Conservation (phyloP, 2,888 invertebrate species). For the Trilocha varians region DNA sequence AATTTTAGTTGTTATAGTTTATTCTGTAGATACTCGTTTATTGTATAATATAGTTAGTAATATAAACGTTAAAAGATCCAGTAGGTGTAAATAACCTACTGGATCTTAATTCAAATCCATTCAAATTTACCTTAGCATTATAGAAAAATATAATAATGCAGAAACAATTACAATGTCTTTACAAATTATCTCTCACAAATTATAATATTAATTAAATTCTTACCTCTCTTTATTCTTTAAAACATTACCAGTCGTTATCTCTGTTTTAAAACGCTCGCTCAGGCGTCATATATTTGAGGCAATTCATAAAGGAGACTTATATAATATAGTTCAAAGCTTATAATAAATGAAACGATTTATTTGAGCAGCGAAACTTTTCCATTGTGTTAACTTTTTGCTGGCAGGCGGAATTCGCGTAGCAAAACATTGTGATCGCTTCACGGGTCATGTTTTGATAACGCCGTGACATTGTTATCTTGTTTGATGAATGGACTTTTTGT, state of each 20-base stretch:
- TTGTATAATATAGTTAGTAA: too few relatives aligned
- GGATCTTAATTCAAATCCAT: too few relatives aligned
- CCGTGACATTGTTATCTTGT: conserved; percentile 65
- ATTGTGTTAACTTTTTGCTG: conserved; percentile 56
- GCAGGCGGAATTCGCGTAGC: conserved; percentile 40
- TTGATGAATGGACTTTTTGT: conserved; percentile 70
- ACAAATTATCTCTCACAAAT: too few relatives aligned
- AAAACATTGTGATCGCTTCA: conserved; percentile 64
- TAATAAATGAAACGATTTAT: conserved; percentile 53
- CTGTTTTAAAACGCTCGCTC: background rate
- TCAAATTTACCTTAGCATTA: too few relatives aligned
- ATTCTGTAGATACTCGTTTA: too few relatives aligned
- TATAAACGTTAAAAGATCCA: too few relatives aligned
- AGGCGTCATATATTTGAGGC: conserved; percentile 14
- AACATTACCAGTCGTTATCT: background rate
- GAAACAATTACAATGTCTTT: too few relatives aligned
- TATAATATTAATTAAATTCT: too few relatives aligned
- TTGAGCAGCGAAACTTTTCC: conserved; percentile 45
- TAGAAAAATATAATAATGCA: too few relatives aligned
- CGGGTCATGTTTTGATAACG: conserved; percentile 68
- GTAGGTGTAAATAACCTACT: too few relatives aligned
- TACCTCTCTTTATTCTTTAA: too few relatives aligned
- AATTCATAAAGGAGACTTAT: conserved; percentile 15
- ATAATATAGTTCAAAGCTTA: conserved; percentile 24
- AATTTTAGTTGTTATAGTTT: too few relatives aligned